Conservation (phyloP, 2,113 vertebrate species). For the Galemys pyrenaicus region DNA sequence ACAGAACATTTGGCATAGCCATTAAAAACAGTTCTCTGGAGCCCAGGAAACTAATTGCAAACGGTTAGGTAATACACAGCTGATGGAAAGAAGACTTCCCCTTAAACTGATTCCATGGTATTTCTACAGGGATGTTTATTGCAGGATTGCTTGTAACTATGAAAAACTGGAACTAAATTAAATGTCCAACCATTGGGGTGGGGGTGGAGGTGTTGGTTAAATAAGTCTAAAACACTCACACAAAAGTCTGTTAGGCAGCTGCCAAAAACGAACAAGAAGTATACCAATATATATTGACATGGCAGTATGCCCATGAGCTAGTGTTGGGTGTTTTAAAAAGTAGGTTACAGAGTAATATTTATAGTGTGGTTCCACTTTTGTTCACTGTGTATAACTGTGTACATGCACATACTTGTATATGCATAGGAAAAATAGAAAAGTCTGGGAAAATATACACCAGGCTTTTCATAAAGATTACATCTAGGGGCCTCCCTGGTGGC, state of each 20-base stretch:
- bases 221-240: constrained; percentile 50
- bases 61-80: constrained; percentile 73
- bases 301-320: constrained; percentile 1
- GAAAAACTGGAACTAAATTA: constrained; percentile 66
- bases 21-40: constrained; percentile 73
- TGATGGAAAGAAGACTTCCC: constrained; percentile 68
- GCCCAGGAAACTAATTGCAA: constrained; percentile 75
- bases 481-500: too few relatives aligned
- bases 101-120: constrained; percentile 67
- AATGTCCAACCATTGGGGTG: not conserved
- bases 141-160: constrained; percentile 58
- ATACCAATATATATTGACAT: constrained; percentile 7
- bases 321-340: constrained; percentile 25
- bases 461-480: constrained; percentile 18
- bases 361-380: constrained; percentile 35
- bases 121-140: constrained; percentile 53
- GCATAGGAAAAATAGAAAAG: constrained; percentile 5
- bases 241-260: constrained; percentile 15
- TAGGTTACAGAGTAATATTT: constrained; percentile 38
- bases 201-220: not conserved
- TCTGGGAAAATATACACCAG: constrained; percentile 12
- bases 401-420: not conserved
- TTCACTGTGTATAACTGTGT: not conserved
- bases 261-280: not conserved
- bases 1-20: constrained; percentile 75